phyloP scores from a whole-genome alignment of 2,797 vertebrate species.

The Pogonophryne albipinna region DNA sequence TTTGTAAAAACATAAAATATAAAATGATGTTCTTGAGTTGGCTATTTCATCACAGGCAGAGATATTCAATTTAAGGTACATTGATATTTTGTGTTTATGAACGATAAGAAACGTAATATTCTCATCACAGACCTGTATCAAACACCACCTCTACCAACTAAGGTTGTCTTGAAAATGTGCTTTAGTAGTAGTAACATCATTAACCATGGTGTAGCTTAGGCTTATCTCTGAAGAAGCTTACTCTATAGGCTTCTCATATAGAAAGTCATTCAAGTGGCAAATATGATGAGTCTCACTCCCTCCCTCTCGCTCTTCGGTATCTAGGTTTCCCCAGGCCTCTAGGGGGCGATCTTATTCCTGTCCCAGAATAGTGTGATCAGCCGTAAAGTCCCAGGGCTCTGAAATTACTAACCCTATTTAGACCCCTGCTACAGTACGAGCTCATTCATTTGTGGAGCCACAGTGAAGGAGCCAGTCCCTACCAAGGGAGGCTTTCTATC shows the following conservation, averaged over 20 bases:
- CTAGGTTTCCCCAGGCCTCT: conserved; percentile 69
- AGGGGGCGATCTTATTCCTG: conserved; percentile 69
- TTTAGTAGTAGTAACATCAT: conserved; percentile 15
- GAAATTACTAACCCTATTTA: conserved; percentile 70
- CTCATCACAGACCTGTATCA: conserved; percentile 17
- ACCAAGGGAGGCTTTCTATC: conserved; percentile 61
- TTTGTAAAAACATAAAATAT: neutral
- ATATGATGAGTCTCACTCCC: conserved; percentile 24
- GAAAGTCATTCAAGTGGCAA: conserved; percentile 42
- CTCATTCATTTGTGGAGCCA: conserved; percentile 52
- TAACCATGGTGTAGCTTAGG: conserved; percentile 24
- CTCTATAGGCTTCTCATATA: conserved; percentile 27
- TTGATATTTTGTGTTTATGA: neutral
- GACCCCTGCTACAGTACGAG: conserved; percentile 43
- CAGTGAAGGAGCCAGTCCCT: conserved; percentile 30
- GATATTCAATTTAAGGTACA: neutral
- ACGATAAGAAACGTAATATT: conserved; percentile 3
- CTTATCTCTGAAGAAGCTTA: conserved; percentile 36
- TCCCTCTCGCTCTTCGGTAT: conserved; percentile 38
- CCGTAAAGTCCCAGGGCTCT: conserved; percentile 59
- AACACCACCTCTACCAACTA: neutral
- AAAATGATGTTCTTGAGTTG: neutral
- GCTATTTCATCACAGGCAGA: neutral
- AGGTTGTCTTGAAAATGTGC: conserved; percentile 25
- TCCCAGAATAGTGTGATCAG: conserved; percentile 66